Conservation (phyloP, 2,113 vertebrate species). For the Hydrochoerus hydrochaeris region DNA sequence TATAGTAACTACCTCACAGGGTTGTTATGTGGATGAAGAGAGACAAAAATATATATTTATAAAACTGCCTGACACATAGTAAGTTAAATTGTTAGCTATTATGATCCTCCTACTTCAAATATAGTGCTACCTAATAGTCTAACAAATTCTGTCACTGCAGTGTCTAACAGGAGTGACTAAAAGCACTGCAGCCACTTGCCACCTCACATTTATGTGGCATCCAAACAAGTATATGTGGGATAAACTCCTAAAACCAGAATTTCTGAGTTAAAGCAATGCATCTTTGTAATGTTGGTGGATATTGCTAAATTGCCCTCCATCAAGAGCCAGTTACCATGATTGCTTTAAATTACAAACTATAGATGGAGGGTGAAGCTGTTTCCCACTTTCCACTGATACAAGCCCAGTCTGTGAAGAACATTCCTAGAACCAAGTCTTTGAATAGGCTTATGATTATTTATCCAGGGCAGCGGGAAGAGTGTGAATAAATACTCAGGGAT, state of each 20-base stretch:
- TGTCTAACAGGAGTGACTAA: slow-evolving; percentile 43
- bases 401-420: neutral
- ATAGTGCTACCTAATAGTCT: slow-evolving; percentile 27
- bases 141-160: slow-evolving; percentile 43
- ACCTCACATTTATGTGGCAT: slow-evolving; percentile 21
- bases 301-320: neutral
- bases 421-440: slow-evolving; percentile 29
- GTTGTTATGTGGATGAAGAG: slow-evolving; percentile 58
- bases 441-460: neutral
- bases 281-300: slow-evolving; percentile 35
- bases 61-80: slow-evolving; percentile 49
- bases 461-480: neutral
- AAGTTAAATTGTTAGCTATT: slow-evolving; percentile 59
- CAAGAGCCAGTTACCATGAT: neutral
- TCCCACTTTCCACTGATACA: neutral
- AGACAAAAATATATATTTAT: slow-evolving; percentile 54
- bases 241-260: slow-evolving; percentile 20
- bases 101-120: slow-evolving; percentile 53
- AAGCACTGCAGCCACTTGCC: slow-evolving; percentile 3
- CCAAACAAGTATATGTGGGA: neutral
- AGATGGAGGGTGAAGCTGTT: neutral
- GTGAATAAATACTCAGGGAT: neutral
- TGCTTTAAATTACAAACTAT: slow-evolving; percentile 28
- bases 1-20: slow-evolving; percentile 60
- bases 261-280: slow-evolving; percentile 20